Evolutionary conservation across 2,113 vertebrate genomes (phyloP).

Genomic region (Cygnus buccinator): DNA sequence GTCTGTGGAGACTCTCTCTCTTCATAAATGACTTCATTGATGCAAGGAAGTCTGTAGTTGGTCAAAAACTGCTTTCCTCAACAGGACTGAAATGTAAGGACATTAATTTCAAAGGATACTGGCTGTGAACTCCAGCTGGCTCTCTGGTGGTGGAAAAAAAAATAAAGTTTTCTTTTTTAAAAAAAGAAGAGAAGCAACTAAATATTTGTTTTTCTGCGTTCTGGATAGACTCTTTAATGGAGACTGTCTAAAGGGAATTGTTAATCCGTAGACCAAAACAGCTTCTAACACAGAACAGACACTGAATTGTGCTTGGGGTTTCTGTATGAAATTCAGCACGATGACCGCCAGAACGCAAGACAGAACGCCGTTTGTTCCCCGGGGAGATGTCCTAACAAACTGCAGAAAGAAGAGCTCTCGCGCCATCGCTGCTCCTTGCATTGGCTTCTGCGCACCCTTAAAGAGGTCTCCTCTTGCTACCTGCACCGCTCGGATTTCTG

Average conservation of each 20-base stretch:
- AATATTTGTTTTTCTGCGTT: slow-evolving; percentile 52
- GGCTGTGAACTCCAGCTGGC: slow-evolving; percentile 1
- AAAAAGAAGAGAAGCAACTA: background rate
- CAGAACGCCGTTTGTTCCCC: slow-evolving; percentile 68
- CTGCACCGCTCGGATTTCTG: slow-evolving; percentile 57
- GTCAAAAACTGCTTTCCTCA: background rate
- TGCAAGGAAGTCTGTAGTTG: background rate
- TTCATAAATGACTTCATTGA: background rate
- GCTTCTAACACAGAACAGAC: slow-evolving; percentile 66
- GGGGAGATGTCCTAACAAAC: slow-evolving; percentile 57
- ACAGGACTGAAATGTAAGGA: background rate
- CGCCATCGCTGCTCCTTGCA: slow-evolving; percentile 3
- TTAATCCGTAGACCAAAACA: slow-evolving; percentile 40
- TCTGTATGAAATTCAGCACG: slow-evolving; percentile 51
- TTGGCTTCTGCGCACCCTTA: slow-evolving; percentile 35
- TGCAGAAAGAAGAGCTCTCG: slow-evolving; percentile 56
- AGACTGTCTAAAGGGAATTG: slow-evolving; percentile 41
- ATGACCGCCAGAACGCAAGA: slow-evolving; percentile 28
- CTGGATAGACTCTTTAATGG: slow-evolving; percentile 58
- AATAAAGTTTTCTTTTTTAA: background rate
- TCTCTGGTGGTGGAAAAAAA: slow-evolving; percentile 5
- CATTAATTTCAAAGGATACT: background rate
- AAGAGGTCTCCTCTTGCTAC: background rate
- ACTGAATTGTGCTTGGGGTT: slow-evolving; percentile 65
- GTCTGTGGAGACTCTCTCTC: background rate